Evolutionary conservation across 2,797 vertebrate species (phyloP), one percentile per base, ranked within the genome.

Genomic region (Platyrinchus mystaceus): DNA sequence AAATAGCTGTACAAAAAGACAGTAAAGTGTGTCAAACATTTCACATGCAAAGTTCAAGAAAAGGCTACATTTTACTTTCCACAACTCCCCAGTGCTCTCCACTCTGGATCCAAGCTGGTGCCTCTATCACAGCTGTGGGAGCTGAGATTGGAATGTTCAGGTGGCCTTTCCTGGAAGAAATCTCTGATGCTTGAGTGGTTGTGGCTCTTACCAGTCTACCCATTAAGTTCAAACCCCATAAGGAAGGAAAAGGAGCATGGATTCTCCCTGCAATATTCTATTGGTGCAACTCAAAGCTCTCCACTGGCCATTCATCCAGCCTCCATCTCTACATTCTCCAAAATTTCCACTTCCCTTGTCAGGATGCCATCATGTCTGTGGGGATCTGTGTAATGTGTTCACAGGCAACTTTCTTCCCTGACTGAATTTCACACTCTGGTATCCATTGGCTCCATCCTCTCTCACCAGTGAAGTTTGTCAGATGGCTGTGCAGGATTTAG

Each of bases 1-100:
- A 95, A 99, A 99, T 7, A 99, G 98, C 99, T 99, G 97, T 12
- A 80, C 92, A 90, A 41, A 86, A 70, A 79, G 21, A 91, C 24
- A 67, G 21, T 8, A 56, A 5, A 16, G 17, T 8, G 2, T 14
- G 56, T 75, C 59, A 94, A 64, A 81, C 21, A 41, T 27, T 62
- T 77, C 5, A 73, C 30, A 30, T 2, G 5, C 67, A 5, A 37
- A 71, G 8, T 18, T 74, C 30, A 69, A 71, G n/a, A 62, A 75
- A 89, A 75, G n/a, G 21, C 4, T 19, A 2, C 10, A n/a, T 60
- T 84, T 47, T 53, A 26, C 20, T 73, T 91, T 50, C 1, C 11
- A 52, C 37, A 67, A 24, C 30, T 56, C 52, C n/a, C 21, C 26
- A 49, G 44, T 59, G 41, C 10, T 16, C 59, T 69, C 83, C 37